Evolutionary conservation across 2,888 invertebrate species (phyloP).

Genomic region (Ochropleura leucogaster): DNA sequence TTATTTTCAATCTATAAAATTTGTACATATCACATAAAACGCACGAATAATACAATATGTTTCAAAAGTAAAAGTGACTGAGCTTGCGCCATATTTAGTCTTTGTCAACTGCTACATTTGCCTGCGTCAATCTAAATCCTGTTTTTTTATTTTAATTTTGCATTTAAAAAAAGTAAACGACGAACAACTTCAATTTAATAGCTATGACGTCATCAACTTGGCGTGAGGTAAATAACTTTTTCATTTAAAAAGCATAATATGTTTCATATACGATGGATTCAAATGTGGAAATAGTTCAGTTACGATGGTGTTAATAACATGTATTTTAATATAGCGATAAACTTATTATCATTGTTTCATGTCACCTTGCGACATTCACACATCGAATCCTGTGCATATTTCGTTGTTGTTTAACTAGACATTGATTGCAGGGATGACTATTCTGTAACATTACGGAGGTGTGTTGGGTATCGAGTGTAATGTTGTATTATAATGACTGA

Average conservation of each 20-base stretch:
- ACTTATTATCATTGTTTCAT: neutral
- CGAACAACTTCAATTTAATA: too few relatives aligned
- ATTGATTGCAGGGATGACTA: slow-evolving; percentile 38
- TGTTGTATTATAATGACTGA: slow-evolving; percentile 83
- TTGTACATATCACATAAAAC: neutral
- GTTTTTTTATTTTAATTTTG: too few relatives aligned
- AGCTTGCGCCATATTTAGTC: too few relatives aligned
- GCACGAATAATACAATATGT: slow-evolving; percentile 2
- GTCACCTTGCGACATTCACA: neutral
- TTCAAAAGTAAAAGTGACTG: too few relatives aligned
- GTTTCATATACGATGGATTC: slow-evolving; percentile 2
- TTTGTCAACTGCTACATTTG: too few relatives aligned
- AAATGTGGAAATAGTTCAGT: neutral
- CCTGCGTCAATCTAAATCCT: too few relatives aligned
- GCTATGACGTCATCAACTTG: too few relatives aligned
- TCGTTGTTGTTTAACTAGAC: slow-evolving; percentile 29
- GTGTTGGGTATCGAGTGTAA: slow-evolving; percentile 60
- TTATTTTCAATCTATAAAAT: slow-evolving; percentile 8
- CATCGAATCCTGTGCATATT: slow-evolving; percentile 24
- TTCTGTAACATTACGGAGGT: slow-evolving; percentile 48
- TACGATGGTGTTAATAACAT: neutral
- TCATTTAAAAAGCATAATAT: too few relatives aligned
- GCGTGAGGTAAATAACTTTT: too few relatives aligned
- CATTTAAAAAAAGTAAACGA: too few relatives aligned
- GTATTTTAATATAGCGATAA: neutral